Conservation (phyloP, 2,888 invertebrate genomes). For the Toxonevra muliebris region DNA sequence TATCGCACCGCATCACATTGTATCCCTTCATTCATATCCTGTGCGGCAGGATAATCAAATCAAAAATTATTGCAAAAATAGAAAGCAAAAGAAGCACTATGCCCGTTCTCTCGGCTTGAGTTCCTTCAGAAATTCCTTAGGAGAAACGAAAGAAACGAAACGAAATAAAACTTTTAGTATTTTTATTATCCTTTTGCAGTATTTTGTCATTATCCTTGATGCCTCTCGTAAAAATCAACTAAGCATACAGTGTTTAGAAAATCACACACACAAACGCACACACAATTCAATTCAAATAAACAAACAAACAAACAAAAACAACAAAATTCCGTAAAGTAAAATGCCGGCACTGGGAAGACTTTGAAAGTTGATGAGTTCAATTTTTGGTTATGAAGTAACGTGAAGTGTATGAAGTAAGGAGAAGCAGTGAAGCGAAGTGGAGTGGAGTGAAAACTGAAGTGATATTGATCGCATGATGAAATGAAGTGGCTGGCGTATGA, state of each 20-base stretch:
- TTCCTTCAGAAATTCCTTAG: neutral
- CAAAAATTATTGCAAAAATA: conserved; percentile 57
- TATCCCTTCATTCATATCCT: conserved; percentile 30
- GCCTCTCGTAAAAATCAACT: conserved; percentile 22
- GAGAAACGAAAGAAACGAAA: neutral
- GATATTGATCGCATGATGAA: neutral
- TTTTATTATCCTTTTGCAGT: conserved; percentile 16
- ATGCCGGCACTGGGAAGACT: neutral
- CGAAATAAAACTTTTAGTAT: conserved; percentile 10
- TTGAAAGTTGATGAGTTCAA: neutral
- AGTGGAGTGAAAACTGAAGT: conserved; percentile 11
- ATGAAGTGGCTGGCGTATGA: too few species aligned
- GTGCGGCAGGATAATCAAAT: conserved; percentile 56
- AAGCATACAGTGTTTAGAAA: conserved; percentile 9
- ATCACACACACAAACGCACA: neutral
- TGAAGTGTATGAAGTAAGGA: conserved; percentile 13
- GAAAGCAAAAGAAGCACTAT: conserved; percentile 39
- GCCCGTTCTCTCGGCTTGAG: too few species aligned
- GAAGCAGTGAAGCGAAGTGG: neutral
- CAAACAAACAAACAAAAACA: neutral
- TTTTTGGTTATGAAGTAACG: neutral
- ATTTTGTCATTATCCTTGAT: conserved; percentile 18
- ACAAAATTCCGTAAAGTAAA: neutral
- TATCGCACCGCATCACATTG: neutral
- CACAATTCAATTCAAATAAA: neutral